Base-by-base conservation (phyloP, 1,140 invertebrate genomes). In the Macrosteles quadrilineatus region DNA sequence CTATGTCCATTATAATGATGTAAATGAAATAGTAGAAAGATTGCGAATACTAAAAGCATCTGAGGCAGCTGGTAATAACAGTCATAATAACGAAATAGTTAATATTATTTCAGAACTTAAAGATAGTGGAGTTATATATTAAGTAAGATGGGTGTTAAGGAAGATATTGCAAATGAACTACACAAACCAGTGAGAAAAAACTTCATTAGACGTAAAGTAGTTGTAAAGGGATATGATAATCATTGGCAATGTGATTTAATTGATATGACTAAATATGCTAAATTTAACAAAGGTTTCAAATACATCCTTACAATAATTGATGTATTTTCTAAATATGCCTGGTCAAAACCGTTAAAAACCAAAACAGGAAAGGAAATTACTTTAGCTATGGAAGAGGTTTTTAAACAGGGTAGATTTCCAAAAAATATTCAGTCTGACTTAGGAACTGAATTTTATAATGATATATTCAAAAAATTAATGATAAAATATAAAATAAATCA, bases 231-330 rank as follows among this genome's bases (percentile, higher is more conserved):
- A n/a, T 59, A 67, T 30, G 63, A 76, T 73, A 72, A 76, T 62
- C 63, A 72, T 40, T 69, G 53, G 69, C 75, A 76, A 69, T 36
- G 55, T 11, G 75, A 76, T 75, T 69, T 76, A 21, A 68, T 68
- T 14, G 69, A 76, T 40, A 67, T 76, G 32, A 47, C 32, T n/a
- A 23, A 19, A 43, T 70, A 73, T 55, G 17, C 17, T 66, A 70
- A 67, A 72, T 29, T 74, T 23, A 82, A 83, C 72, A 70, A 76
- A 64, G 72, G 72, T 12, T 72, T 72, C 71, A 77, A 77, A 45
- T 82, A 80, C 73, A 73, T 83, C 47, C 72, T 83, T 62, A 77
- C 75, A 21, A 74, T 78, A 23, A 81, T 82, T 72, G 79, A 84
- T 76, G 73, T 78, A 23, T 81, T 82, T 74, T 77, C 29, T 3